Evolutionary conservation across 2,797 vertebrate species (phyloP), one percentile per base, ranked within the genome.

Genomic region (Astyanax mexicanus): DNA sequence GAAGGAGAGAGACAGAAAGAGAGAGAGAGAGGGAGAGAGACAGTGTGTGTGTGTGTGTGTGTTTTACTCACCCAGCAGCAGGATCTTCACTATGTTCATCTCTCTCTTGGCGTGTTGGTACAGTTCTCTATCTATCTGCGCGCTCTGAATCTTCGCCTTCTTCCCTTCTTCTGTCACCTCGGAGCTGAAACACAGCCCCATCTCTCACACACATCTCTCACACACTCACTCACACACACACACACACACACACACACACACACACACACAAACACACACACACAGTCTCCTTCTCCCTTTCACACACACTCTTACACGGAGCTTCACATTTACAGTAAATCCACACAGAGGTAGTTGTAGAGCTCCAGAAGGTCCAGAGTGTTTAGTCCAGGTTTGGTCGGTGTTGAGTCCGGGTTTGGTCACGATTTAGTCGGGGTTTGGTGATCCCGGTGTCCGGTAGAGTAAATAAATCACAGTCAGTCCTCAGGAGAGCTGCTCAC

Each of bases 121-220:
- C 65, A 94, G 88, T 61, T 92, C 90, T 49, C 89, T 1, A 90
- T 94, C 93, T 64, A 94, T 88, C 73, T 80, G 83, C 5, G 86
- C 66, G 37, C 92, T 94, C 80, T 81, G 86, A 0, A 81, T 89
- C 84, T 68, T 91, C 75, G 92, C 91, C 84, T 80, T 88, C 88
- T 92, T 93, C 68, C 88, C 86, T 69, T 93, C 92, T 77, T 93
- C 92, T 49, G 91, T 90, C 57, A 88, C 60, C 84, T 94, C 91
- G 76, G 91, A 92, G 75, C 92, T 92, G 84, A 94, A 86, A 74
- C 93, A 94, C 87, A 92, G 89, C 77, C 93, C 93, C 93, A 94
- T 94, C 75, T 83, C 80, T 80, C 79, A 73, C 84, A 17, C 81
- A 83, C 91, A 93, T 91, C 84, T 29, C 32, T 37, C 69, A 61